Evolutionary conservation across 2,797 vertebrate species (phyloP).

Genomic region (Pipistrellus kuhlii): DNA sequence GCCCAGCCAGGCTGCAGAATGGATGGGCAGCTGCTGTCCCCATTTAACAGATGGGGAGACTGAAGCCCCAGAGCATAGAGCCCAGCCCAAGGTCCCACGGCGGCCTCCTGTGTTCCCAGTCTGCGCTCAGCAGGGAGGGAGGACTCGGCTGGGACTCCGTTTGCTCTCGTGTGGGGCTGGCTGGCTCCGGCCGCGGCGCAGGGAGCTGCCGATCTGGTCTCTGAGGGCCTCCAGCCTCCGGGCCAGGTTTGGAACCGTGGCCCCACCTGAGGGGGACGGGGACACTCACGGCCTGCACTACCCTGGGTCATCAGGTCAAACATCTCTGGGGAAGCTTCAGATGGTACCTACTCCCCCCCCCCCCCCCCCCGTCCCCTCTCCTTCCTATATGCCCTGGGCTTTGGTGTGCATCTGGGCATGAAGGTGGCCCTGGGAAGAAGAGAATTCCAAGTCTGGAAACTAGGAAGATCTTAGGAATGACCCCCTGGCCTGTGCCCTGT

Average conservation of each 20-base stretch:
- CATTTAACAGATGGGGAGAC: not conserved
- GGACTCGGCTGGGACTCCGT: not conserved
- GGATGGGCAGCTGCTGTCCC: not conserved
- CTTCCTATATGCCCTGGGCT: not conserved
- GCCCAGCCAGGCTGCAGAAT: not conserved
- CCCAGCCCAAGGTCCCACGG: not conserved
- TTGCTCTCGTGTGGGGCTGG: not conserved
- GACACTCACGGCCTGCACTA: not conserved
- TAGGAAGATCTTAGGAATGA: not conserved
- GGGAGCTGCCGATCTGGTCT: conserved; percentile 70
- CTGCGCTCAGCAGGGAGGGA: not conserved
- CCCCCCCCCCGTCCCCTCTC: accelerated
- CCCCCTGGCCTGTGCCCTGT: not conserved
- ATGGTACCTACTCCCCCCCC: not conserved
- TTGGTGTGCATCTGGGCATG: not conserved
- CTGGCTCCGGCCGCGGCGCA: conserved; percentile 43
- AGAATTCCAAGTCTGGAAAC: not conserved
- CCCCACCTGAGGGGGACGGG: not conserved
- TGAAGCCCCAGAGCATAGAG: not conserved
- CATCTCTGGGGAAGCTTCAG: not conserved
- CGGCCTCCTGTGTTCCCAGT: not conserved
- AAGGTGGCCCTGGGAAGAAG: not conserved
- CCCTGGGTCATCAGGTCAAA: accelerated
- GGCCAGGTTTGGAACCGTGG: conserved; percentile 60
- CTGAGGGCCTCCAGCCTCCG: conserved; percentile 73